A percentile compares a stretch with the other conserved stretches of the same genome.
phyloP scores from a whole-genome alignment of 2,888 invertebrate genomes.

The Cecidostiba fungosa region DNA sequence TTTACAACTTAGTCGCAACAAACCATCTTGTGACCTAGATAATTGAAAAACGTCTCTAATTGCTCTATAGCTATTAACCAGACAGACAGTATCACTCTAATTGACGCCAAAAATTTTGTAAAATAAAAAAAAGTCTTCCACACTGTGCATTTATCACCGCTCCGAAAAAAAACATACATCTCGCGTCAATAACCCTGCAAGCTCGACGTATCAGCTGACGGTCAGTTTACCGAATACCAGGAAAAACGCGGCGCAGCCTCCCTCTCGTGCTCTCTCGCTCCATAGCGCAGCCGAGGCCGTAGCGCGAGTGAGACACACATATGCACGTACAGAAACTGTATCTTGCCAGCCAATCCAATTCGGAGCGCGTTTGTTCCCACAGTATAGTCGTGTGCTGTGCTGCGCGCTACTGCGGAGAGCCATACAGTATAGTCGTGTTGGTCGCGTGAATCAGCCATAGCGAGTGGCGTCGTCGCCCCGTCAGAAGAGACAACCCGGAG shows the following conservation, averaged over 20 bases:
- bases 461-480: not conserved
- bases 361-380: not conserved
- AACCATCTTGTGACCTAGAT: no score
- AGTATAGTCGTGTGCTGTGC: not conserved
- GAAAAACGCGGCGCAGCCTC: not conserved
- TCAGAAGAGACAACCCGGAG: not conserved
- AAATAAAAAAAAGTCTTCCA: no score
- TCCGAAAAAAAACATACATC: no score
- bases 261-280: not conserved
- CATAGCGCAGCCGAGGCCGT: not conserved
- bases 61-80: no score
- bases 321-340: not conserved
- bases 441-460: not conserved
- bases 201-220: conserved; percentile 7
- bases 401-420: not conserved
- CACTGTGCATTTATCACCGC: no score
- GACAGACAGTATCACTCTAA: no score
- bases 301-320: not conserved
- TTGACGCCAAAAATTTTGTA: no score
- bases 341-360: not conserved
- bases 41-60: no score
- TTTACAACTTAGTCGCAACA: no score
- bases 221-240: conserved; percentile 3
- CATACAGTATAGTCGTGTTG: conserved; percentile 10
- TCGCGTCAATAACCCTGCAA: no score